phyloP scores from a whole-genome alignment of 2,888 invertebrate species.

The Papilio gigon region DNA sequence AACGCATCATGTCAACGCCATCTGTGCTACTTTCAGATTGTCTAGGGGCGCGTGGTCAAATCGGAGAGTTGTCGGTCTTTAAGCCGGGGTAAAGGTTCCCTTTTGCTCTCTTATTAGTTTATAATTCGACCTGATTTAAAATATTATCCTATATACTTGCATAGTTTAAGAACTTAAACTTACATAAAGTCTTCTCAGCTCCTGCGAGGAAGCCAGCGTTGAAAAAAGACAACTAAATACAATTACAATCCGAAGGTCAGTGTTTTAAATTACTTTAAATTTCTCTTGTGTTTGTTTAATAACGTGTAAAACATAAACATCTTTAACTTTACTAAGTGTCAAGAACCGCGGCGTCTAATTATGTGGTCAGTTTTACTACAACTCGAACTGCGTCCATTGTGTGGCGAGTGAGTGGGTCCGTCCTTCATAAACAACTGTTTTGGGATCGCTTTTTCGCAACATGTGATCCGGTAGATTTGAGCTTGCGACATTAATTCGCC shows the following conservation, averaged over 20 bases:
- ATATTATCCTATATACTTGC: no score
- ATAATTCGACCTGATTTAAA: no score
- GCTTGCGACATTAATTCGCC: slow-evolving; percentile 4
- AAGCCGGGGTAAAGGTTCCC: no score
- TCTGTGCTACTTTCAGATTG: no score
- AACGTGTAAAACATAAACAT: background rate
- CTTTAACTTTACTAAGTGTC: background rate
- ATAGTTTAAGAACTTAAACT: no score
- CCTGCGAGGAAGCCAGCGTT: no score
- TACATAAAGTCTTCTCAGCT: no score
- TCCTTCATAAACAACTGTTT: slow-evolving; percentile 12
- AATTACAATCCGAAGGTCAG: no score
- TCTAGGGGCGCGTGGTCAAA: no score
- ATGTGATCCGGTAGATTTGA: background rate
- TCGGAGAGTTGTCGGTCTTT: no score
- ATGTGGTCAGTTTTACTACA: background rate
- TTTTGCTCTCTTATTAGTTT: no score
- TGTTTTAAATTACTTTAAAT: background rate
- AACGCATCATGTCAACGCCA: background rate
- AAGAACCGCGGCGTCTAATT: slow-evolving; percentile 1
- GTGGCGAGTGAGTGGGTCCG: slow-evolving; percentile 4
- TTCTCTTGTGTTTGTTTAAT: slow-evolving; percentile 1
- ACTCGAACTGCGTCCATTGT: background rate
- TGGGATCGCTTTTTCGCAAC: slow-evolving; percentile 15
- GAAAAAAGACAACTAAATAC: no score